phyloP scores from a whole-genome alignment of 2,888 invertebrate species.

The Eupithecia dodoneata region DNA sequence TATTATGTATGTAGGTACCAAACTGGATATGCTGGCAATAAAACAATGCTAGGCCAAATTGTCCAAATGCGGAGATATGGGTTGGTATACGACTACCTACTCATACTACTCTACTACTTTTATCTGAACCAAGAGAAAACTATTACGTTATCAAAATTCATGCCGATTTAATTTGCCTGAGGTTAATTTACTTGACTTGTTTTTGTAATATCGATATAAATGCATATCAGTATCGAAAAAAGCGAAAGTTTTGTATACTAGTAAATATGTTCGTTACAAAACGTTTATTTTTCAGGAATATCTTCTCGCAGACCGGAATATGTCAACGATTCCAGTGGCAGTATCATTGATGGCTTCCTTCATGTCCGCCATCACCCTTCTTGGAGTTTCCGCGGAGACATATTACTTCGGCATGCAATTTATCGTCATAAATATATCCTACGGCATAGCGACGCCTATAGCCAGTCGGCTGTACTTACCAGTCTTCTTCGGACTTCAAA shows the following conservation, averaged over 20 bases:
- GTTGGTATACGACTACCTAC: neutral
- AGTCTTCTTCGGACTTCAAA: constrained; percentile 92
- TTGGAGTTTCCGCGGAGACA: constrained; percentile 95
- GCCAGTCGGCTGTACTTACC: constrained; percentile 91
- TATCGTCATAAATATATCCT: constrained; percentile 89
- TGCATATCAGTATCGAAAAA: too few relatives aligned
- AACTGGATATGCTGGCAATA: neutral
- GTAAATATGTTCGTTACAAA: neutral
- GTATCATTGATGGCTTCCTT: constrained; percentile 97
- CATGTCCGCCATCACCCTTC: constrained; percentile 94
- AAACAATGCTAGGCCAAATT: too few relatives aligned
- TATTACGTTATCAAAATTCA: neutral
- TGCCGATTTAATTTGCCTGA: neutral
- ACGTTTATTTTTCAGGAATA: constrained; percentile 87
- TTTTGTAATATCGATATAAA: neutral
- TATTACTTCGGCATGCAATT: constrained; percentile 93
- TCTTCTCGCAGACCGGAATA: constrained; percentile 91
- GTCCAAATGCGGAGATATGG: neutral
- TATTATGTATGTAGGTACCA: neutral
- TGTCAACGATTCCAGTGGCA: constrained; percentile 92
- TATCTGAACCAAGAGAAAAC: neutral
- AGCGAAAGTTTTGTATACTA: neutral
- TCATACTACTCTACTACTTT: neutral
- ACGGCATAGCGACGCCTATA: constrained; percentile 90
- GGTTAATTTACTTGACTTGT: neutral